Percentiles rank a stretch among this genome's conserved stretches.
Evolutionary conservation across 2,113 vertebrate species (phyloP).

Genomic region (Turdus rufiventris): DNA sequence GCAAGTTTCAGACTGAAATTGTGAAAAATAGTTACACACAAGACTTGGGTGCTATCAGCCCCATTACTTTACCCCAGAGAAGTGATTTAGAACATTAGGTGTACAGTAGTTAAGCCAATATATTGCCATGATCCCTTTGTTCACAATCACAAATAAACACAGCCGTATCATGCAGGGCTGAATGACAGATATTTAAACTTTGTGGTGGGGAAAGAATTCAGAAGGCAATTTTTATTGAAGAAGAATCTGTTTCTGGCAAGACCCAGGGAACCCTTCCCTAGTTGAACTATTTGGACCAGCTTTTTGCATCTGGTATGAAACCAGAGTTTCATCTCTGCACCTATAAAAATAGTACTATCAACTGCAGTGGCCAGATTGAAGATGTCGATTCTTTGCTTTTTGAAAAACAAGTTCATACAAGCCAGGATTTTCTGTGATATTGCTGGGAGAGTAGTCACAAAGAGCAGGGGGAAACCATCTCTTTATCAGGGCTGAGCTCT

Average conservation of each 20-base stretch:
- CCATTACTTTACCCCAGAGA: neutral
- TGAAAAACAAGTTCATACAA: neutral
- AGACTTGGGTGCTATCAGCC: neutral
- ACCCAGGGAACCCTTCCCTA: neutral
- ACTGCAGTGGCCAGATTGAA: neutral
- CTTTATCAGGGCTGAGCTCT: neutral
- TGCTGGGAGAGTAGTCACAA: neutral
- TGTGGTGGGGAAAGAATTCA: neutral
- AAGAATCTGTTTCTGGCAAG: neutral
- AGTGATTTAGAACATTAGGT: neutral
- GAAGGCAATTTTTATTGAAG: neutral
- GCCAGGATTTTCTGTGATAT: neutral
- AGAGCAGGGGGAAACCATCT: neutral
- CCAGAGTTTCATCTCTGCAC: neutral
- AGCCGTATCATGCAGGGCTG: neutral
- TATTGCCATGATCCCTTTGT: neutral
- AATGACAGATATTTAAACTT: neutral
- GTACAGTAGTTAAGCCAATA: neutral
- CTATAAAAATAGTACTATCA: neutral
- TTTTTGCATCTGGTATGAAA: neutral
- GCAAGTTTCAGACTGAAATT: neutral
- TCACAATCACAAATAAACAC: neutral
- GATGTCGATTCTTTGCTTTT: neutral
- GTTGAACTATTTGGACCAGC: neutral
- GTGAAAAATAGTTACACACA: neutral